Evolutionary conservation across 1,140 invertebrate genomes (phyloP).

Genomic region (Medauroidea extradentata): DNA sequence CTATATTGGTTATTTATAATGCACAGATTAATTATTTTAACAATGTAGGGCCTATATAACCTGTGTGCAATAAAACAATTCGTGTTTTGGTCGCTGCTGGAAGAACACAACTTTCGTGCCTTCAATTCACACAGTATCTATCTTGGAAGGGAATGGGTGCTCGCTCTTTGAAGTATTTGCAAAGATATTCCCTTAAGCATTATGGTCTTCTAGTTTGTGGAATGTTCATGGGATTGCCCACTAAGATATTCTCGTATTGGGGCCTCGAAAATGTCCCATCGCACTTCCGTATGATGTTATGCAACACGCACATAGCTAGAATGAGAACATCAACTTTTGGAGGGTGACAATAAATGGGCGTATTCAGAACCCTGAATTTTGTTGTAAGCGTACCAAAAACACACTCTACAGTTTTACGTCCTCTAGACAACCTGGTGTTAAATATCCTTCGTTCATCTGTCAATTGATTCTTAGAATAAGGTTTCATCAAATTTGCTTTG

Average conservation of each 20-base stretch:
- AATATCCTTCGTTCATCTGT: background rate
- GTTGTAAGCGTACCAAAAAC: background rate
- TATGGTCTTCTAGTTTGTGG: background rate
- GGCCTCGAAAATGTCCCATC: slow-evolving; percentile 1
- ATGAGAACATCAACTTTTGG: background rate
- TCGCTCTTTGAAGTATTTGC: background rate
- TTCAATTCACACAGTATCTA: no score
- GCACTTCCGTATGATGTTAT: background rate
- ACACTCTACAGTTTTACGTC: background rate
- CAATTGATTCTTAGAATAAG: background rate
- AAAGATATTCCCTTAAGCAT: background rate
- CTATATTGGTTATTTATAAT: no score
- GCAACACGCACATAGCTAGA: background rate
- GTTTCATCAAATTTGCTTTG: no score
- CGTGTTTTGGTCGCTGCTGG: no score
- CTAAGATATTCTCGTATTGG: background rate
- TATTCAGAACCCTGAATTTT: background rate
- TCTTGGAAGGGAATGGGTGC: background rate
- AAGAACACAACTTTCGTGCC: no score
- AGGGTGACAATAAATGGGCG: background rate
- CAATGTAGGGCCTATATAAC: no score
- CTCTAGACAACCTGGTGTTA: background rate
- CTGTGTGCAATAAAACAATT: no score
- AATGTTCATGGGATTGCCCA: background rate
- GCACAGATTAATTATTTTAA: no score